These are phyloP conservation scores for Neomonachus schauinslandi DNA, from an alignment of 2,113 vertebrate genomes.

Conservation along the genomic window DNA sequence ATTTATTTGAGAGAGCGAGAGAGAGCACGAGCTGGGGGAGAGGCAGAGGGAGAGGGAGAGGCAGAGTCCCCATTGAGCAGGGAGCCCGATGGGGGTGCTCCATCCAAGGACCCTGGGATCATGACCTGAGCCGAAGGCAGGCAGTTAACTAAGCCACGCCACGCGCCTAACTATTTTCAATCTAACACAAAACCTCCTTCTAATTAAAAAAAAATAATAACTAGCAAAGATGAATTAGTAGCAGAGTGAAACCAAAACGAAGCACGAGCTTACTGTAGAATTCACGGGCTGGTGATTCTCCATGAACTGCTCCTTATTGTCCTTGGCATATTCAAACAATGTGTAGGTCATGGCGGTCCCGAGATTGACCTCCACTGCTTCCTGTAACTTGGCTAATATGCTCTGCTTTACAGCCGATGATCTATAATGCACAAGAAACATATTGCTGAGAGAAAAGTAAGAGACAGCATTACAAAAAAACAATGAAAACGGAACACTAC, in stretches of 20 bases:
- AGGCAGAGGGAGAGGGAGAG: too few species aligned
- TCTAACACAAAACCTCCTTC: not conserved
- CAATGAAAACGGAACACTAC: constrained; percentile 57
- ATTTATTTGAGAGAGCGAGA: not conserved
- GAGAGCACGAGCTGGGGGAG: not conserved
- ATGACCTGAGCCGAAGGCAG: not conserved
- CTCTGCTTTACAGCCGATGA: constrained; percentile 90
- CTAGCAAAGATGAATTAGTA: not conserved
- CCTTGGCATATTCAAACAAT: constrained; percentile 97
- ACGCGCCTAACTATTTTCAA: not conserved
- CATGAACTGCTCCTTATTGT: constrained; percentile 96
- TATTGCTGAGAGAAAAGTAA: not conserved
- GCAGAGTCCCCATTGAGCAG: not conserved
- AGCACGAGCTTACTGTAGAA: constrained; percentile 86
- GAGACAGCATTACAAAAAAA: too few species aligned
- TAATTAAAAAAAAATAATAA: not conserved
- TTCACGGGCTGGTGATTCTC: constrained; percentile 92
- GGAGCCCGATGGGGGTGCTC: not conserved
- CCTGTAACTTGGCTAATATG: constrained; percentile 92
- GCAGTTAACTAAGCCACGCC: not conserved
- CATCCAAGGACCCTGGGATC: not conserved
- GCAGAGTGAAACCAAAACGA: not conserved
- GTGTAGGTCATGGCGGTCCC: constrained; percentile 98
- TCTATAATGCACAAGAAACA: constrained; percentile 82
- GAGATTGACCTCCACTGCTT: constrained; percentile 94